Evolutionary conservation across 2,113 vertebrate species (phyloP).

Genomic region (Hirundichthys speculiger): DNA sequence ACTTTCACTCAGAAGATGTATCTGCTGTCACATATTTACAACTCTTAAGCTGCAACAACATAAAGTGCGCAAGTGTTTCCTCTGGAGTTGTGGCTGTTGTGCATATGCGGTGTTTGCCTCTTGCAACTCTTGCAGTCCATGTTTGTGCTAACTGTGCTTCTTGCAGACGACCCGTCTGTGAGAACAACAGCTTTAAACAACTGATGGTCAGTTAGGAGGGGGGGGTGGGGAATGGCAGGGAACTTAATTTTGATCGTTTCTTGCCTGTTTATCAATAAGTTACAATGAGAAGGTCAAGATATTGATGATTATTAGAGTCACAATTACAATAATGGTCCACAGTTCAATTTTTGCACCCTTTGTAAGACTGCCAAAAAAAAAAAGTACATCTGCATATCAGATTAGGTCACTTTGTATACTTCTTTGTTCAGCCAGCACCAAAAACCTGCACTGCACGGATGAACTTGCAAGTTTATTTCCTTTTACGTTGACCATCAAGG

Average conservation of each 20-base stretch:
- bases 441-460: not conserved
- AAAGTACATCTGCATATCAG: too few species aligned
- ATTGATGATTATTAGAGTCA: not conserved
- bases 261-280: not conserved
- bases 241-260: not conserved
- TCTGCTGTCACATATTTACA: not conserved
- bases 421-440: not conserved
- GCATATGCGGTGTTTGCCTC: not conserved
- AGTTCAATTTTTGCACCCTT: not conserved
- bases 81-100: not conserved
- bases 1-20: not conserved
- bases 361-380: too few species aligned
- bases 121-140: not conserved
- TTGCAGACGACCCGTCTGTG: not conserved
- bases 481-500: not conserved
- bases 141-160: not conserved
- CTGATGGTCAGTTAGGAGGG: not conserved
- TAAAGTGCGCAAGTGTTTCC: conserved; percentile 17
- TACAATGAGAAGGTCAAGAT: too few species aligned
- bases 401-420: too few species aligned
- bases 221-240: too few species aligned
- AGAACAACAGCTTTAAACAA: not conserved
- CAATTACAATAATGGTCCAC: not conserved
- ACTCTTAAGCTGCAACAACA: not conserved
- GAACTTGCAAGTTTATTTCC: not conserved